A percentile compares a stretch with the other conserved stretches of the same genome.
These are phyloP conservation scores for Ornithoptera alexandrae DNA, from an alignment of 2,888 invertebrate species.

Conservation along the genomic window DNA sequence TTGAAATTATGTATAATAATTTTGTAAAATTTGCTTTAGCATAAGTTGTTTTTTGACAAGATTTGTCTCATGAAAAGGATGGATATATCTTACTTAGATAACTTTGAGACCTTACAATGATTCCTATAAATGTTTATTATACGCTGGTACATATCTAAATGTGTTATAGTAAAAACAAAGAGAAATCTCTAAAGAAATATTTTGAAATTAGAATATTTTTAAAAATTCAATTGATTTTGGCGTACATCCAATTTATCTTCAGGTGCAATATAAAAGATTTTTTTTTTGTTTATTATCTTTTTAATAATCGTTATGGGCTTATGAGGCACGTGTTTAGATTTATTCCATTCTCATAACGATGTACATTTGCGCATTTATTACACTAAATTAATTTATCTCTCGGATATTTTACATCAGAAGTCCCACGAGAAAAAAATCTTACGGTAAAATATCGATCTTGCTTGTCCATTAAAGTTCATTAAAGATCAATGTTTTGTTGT, in stretches of 20 bases:
- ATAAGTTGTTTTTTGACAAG: too few relatives aligned
- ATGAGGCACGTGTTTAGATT: slow-evolving; percentile 24
- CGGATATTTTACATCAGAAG: background rate
- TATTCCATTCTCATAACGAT: slow-evolving; percentile 13
- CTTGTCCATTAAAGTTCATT: background rate
- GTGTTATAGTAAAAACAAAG: slow-evolving; percentile 2
- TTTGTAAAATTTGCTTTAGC: too few relatives aligned
- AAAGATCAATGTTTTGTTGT: too few relatives aligned
- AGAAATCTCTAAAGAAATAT: slow-evolving; percentile 17
- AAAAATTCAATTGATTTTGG: slow-evolving; percentile 27
- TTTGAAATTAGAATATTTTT: slow-evolving; percentile 24
- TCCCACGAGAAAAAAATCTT: background rate
- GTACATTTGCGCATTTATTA: background rate
- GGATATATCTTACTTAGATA: too few relatives aligned
- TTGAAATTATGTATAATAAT: too few relatives aligned
- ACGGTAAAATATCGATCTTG: background rate
- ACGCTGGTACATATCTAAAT: background rate
- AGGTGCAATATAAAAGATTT: slow-evolving; percentile 49
- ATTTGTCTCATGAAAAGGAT: too few relatives aligned
- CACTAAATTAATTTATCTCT: background rate
- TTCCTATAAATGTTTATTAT: background rate
- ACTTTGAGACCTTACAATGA: background rate
- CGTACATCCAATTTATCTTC: slow-evolving; percentile 43
- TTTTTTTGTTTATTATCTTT: slow-evolving; percentile 31
- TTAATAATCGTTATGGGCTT: slow-evolving; percentile 22